Percentiles rank a stretch among this genome's conserved stretches.
phyloP scores from a whole-genome alignment of 2,113 vertebrate species.

The Carassius carassius region DNA sequence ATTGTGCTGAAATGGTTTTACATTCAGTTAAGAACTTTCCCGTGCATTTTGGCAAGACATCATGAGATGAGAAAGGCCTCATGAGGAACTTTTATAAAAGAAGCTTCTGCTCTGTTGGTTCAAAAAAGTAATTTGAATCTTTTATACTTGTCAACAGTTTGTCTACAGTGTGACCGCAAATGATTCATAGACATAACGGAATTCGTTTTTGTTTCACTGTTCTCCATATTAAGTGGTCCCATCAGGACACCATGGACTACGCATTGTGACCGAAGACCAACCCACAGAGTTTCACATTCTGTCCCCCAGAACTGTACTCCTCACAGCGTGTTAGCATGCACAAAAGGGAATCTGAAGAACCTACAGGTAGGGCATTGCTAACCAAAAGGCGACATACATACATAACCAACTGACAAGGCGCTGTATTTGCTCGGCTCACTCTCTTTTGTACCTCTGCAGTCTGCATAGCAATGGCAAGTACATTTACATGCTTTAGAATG shows the following conservation, averaged over 20 bases:
- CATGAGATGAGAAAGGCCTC: background rate
- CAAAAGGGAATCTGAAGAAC: constrained; percentile 53
- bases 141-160: constrained; percentile 24
- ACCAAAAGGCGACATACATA: constrained; percentile 55
- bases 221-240: constrained; percentile 31
- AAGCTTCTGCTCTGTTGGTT: constrained; percentile 5
- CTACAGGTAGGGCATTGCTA: constrained; percentile 51
- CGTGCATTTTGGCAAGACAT: background rate
- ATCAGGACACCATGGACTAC: constrained; percentile 25
- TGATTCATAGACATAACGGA: constrained; percentile 40
- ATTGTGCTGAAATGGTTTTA: background rate
- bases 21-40: background rate
- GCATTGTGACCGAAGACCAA: constrained; percentile 42
- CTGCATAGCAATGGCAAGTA: constrained; percentile 69
- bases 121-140: constrained; percentile 13
- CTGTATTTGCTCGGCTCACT: constrained; percentile 47
- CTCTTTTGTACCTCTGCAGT: constrained; percentile 62
- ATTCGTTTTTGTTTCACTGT: constrained; percentile 34
- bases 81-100: constrained; percentile 15
- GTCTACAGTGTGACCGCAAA: constrained; percentile 30
- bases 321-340: constrained; percentile 53
- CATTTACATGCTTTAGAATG: constrained; percentile 71
- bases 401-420: constrained; percentile 63
- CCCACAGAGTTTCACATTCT: constrained; percentile 42
- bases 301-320: constrained; percentile 41